Base-by-base conservation (phyloP, 2,888 invertebrate species). In the Neoaliturus tenellus region DNA sequence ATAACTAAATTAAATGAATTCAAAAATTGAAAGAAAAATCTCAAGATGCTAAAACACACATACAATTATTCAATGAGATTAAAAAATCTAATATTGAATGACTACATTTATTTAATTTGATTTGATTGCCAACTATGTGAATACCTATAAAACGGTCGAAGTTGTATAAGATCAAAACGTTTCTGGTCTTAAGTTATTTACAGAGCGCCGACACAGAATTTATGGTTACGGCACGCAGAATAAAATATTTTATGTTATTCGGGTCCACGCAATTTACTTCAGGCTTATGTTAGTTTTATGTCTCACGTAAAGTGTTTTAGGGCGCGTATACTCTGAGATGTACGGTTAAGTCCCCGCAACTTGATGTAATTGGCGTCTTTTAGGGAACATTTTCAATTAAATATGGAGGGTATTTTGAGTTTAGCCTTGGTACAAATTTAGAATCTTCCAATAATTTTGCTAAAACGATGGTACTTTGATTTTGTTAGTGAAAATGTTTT, bases 181-280 rank as follows among this genome's bases (percentile, higher is more conserved):
- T 78, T 75, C 48, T 23, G 75, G 35, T 31, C 78, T 55, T 39
- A 78, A 78, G 78, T 78, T 78, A 78, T 78, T 78, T 78, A 78
- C 78, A 33, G 33, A 55, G 55, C 78, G 55, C n/a, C 78, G 33
- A 78, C 78, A 55, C 39, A 48, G 33, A 78, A 78, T 78, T 78
- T 78, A 78, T 48, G 78, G 78, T 78, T 78, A 78, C 78, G 48
- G 78, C 78, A 55, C 78, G 55, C 55, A 78, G 78, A 78, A 78
- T 78, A 78, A 78, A 78, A 78, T 78, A 78, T 78, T 78, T 78
- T 78, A 78, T 78, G 78, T 78, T 78, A 78, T 78, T 55, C 35
- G 51, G 78, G 78, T 78, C 78, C 55, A 55, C 48, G 78, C 78
- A 78, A 78, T 78, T 78, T 55, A 78, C 78, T 78, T 35, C 31